Evolutionary conservation across 2,888 invertebrate species (phyloP).

Genomic region (Andrena praecox): DNA sequence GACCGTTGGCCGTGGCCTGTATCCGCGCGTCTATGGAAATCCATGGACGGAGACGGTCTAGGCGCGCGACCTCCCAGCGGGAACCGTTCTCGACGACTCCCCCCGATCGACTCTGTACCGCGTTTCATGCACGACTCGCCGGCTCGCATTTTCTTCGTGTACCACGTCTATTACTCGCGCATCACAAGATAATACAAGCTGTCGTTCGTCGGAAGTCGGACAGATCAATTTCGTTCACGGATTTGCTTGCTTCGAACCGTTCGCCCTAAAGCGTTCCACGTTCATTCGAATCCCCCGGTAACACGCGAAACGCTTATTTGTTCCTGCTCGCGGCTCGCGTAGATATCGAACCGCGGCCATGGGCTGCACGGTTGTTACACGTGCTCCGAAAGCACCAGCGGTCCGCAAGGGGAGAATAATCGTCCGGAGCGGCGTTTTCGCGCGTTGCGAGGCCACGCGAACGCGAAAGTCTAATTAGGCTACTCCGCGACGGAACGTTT

Average conservation of each 20-base stretch:
- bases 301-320: slow-evolving; percentile 43
- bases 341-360: slow-evolving; percentile 17
- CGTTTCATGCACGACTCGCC: slow-evolving; percentile 31
- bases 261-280: slow-evolving; percentile 37
- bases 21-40: slow-evolving; percentile 29
- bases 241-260: slow-evolving; percentile 16
- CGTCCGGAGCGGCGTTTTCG: not conserved
- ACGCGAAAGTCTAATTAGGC: slow-evolving; percentile 14
- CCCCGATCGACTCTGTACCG: slow-evolving; percentile 25
- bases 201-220: slow-evolving; percentile 49
- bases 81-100: not conserved
- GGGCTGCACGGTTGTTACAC: not conserved
- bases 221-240: slow-evolving; percentile 54
- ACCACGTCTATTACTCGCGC: slow-evolving; percentile 41
- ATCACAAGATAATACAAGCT: slow-evolving; percentile 49
- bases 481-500: slow-evolving; percentile 25
- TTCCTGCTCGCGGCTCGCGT: not conserved
- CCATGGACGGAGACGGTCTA: not conserved
- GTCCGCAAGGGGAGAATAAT: slow-evolving; percentile 6
- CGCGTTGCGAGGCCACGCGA: slow-evolving; percentile 8
- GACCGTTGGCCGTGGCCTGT: not conserved
- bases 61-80: not conserved
- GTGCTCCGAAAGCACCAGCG: not conserved
- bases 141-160: not conserved
- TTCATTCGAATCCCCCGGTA: slow-evolving; percentile 30